These are phyloP conservation scores for human DNA, from an alignment of 2,113 vertebrate genomes.

Conservation along the genomic window DNA sequence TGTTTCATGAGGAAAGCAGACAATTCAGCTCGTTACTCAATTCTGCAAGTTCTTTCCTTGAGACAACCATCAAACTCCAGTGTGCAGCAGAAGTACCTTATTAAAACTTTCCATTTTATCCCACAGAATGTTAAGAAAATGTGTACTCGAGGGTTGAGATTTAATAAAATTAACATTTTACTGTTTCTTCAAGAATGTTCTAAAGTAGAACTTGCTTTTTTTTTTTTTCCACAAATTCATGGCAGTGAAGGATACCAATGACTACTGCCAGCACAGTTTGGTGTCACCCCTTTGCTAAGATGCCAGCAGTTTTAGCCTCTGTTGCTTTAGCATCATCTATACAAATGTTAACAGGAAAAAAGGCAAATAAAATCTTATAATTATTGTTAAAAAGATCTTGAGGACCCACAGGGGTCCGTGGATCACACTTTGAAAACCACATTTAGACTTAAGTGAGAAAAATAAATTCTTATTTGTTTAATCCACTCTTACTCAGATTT, in stretches of 20 bases:
- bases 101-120: background rate
- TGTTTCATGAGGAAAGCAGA: background rate
- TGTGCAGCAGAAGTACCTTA: background rate
- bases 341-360: conserved; percentile 18
- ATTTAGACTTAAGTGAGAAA: background rate
- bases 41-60: background rate
- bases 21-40: background rate
- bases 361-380: background rate
- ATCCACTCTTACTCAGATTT: background rate
- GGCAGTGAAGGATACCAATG: background rate
- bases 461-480: conserved; percentile 33
- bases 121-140: background rate
- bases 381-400: background rate
- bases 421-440: background rate
- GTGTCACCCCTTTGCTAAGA: background rate
- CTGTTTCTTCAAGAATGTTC: background rate
- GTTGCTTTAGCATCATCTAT: background rate
- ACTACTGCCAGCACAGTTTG: background rate
- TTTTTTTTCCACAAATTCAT: background rate
- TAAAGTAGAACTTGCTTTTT: background rate
- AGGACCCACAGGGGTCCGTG: background rate
- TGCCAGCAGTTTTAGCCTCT: background rate
- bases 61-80: background rate
- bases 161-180: background rate
- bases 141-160: background rate